These are phyloP conservation scores for Tribolium madens DNA, from an alignment of 1,140 invertebrate genomes.

Conservation along the genomic window DNA sequence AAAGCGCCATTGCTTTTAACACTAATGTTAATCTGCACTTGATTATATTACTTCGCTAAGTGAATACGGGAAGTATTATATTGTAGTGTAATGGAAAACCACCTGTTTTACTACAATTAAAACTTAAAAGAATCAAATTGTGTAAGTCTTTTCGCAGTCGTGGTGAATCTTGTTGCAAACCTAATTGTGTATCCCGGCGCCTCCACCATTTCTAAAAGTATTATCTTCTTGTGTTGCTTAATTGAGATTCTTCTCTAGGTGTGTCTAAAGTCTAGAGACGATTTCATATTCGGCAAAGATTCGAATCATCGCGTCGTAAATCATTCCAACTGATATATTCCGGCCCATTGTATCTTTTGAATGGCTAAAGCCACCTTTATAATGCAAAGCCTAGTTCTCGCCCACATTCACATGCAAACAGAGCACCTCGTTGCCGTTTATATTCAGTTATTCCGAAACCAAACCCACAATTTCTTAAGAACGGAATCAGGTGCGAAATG, in stretches of 20 bases:
- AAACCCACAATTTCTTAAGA: conserved; percentile 43
- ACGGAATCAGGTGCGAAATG: conserved; percentile 44
- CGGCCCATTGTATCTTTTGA: conserved; percentile 25
- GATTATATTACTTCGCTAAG: neutral
- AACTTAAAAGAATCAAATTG: neutral
- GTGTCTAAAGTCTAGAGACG: neutral
- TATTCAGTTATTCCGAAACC: conserved; percentile 46
- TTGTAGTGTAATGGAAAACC: neutral
- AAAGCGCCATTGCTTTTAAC: conserved; percentile 7
- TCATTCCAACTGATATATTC: conserved; percentile 24
- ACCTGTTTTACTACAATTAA: neutral
- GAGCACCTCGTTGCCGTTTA: conserved; percentile 29
- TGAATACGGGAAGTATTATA: conserved; percentile 1
- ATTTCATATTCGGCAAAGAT: conserved; percentile 9
- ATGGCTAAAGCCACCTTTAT: conserved; percentile 36
- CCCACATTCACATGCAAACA: conserved; percentile 35
- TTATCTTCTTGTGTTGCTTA: no score
- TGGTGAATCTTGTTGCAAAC: no score
- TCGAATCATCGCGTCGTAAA: conserved; percentile 20
- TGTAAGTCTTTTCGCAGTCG: neutral
- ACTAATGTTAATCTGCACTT: conserved; percentile 10
- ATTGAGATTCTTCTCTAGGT: neutral
- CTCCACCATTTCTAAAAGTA: neutral
- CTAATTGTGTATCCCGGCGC: neutral
- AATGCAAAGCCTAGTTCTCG: conserved; percentile 28